Evolutionary conservation across 2,888 invertebrate genomes (phyloP).

Genomic region (Electrophaes corylata): DNA sequence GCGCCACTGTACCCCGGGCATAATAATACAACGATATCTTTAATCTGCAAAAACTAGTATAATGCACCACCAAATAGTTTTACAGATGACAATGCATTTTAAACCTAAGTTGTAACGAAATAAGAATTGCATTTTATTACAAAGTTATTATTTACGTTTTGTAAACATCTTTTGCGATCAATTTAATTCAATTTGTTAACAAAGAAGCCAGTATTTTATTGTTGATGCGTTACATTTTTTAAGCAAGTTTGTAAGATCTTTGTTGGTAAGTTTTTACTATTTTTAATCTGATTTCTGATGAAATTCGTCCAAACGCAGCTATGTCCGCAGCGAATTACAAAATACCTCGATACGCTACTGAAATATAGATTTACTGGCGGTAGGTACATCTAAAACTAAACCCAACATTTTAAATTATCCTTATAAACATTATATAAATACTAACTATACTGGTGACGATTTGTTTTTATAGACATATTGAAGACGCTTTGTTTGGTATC

Average conservation of each 20-base stretch:
- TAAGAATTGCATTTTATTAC: slow-evolving; percentile 10
- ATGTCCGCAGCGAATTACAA: not conserved
- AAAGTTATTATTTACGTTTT: slow-evolving; percentile 44
- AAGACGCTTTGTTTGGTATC: no score
- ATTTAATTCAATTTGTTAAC: slow-evolving; percentile 78
- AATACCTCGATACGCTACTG: not conserved
- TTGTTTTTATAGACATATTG: no score
- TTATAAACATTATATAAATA: no score
- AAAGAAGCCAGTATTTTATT: slow-evolving; percentile 61
- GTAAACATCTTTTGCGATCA: slow-evolving; percentile 59
- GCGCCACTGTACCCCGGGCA: slow-evolving; percentile 61
- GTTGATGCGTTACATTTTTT: slow-evolving; percentile 54
- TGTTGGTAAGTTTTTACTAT: not conserved
- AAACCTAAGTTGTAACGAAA: slow-evolving; percentile 21
- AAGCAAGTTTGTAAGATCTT: slow-evolving; percentile 29
- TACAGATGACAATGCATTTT: slow-evolving; percentile 17
- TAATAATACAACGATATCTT: slow-evolving; percentile 63
- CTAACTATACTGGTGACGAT: no score
- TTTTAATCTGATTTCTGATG: slow-evolving; percentile 18
- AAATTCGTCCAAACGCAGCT: not conserved
- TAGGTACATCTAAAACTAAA: no score
- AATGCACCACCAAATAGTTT: slow-evolving; percentile 34
- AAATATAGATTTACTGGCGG: not conserved
- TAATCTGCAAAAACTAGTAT: slow-evolving; percentile 79
- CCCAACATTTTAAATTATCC: no score